phyloP scores from a whole-genome alignment of 2,888 invertebrate genomes.

The Latrodectus elegans region DNA sequence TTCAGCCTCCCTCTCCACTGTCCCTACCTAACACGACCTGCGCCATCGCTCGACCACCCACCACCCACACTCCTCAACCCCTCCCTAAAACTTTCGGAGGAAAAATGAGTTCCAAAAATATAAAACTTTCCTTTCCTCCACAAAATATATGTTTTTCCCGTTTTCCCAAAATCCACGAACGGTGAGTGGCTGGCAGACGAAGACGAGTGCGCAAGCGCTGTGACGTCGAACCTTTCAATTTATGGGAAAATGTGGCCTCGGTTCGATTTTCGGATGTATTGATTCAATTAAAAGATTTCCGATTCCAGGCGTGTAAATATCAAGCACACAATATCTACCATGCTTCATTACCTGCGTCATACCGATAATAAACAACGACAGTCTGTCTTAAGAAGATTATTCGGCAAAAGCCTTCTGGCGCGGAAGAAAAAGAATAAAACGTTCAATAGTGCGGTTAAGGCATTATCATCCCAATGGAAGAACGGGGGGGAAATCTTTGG shows the following conservation, averaged over 20 bases:
- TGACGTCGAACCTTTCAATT: not conserved
- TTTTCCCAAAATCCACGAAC: not conserved
- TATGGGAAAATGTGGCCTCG: not conserved
- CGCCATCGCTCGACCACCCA: not conserved
- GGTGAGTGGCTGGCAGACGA: not conserved
- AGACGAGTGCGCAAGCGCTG: not conserved
- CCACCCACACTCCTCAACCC: not conserved
- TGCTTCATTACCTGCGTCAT: not conserved
- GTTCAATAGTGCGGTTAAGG: no score
- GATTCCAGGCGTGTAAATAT: not conserved
- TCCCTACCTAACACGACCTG: not conserved
- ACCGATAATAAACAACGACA: not conserved
- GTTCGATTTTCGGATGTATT: not conserved
- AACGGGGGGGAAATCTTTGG: no score
- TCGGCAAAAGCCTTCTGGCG: not conserved
- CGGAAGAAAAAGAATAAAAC: no score
- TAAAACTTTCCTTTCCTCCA: not conserved
- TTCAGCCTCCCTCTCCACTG: slow-evolving; percentile 1
- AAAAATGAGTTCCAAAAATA: not conserved
- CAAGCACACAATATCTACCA: not conserved
- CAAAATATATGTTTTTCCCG: not conserved
- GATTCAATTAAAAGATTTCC: slow-evolving; percentile 2
- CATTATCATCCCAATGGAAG: no score
- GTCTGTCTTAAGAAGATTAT: not conserved
- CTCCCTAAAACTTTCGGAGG: not conserved